phyloP scores from a whole-genome alignment of 1,140 invertebrate genomes.

The Calephelis virginiensis region DNA sequence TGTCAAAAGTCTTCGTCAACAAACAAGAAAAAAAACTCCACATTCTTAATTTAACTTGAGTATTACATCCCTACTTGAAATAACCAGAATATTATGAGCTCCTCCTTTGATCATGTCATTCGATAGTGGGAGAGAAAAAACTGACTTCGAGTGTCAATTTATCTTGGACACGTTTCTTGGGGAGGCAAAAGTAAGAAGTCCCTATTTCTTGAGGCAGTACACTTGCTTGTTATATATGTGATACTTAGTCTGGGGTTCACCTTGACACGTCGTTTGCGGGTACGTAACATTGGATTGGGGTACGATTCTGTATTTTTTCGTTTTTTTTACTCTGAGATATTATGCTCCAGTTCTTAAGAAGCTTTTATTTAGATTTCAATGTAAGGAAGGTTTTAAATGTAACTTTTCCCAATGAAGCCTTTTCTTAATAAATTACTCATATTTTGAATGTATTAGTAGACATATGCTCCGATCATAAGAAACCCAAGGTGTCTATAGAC shows the following conservation, averaged over 20 bases:
- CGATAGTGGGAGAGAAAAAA: not conserved
- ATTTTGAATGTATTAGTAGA: no score
- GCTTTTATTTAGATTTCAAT: no score
- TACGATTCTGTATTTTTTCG: constrained; percentile 38
- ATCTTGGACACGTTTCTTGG: constrained; percentile 50
- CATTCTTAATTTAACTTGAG: constrained; percentile 78
- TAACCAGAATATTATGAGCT: constrained; percentile 37
- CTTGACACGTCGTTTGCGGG: constrained; percentile 70
- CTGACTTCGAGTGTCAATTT: constrained; percentile 37
- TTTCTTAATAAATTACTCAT: no score
- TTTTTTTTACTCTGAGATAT: not conserved
- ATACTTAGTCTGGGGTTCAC: constrained; percentile 63
- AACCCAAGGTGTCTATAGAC: no score
- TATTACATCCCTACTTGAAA: constrained; percentile 66
- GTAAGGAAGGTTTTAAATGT: no score
- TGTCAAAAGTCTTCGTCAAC: constrained; percentile 73
- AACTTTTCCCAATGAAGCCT: no score
- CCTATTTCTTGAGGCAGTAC: constrained; percentile 67
- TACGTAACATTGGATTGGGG: constrained; percentile 49
- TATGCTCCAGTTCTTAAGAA: not conserved
- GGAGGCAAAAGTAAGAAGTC: constrained; percentile 61
- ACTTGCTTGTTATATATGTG: constrained; percentile 55
- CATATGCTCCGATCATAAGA: no score
- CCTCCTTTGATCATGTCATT: constrained; percentile 19
- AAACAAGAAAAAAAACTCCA: constrained; percentile 72